Conservation (phyloP, 2,797 vertebrate species). For the Spinus pinus region DNA sequence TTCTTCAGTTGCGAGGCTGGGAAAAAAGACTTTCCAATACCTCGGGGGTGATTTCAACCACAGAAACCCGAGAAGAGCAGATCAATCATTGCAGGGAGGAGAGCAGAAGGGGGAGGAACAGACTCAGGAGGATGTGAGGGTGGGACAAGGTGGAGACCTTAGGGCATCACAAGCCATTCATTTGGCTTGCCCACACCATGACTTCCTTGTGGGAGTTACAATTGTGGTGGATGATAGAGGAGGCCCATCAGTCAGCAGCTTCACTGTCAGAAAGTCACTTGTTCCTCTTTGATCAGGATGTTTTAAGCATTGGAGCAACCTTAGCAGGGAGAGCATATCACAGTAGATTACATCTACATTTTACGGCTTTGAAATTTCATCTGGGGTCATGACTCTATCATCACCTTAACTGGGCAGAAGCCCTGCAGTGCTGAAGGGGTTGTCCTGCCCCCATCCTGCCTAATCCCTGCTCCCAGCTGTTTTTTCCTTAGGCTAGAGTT, state of each 20-base stretch:
- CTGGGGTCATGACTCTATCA: background rate
- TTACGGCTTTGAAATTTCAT: background rate
- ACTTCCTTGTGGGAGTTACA: background rate
- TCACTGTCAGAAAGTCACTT: background rate
- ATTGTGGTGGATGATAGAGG: background rate
- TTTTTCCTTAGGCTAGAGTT: background rate
- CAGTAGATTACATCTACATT: background rate
- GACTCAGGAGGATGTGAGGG: background rate
- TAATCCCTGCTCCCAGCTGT: background rate
- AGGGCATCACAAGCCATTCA: background rate
- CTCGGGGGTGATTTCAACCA: background rate
- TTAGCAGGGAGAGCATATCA: background rate
- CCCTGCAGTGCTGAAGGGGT: background rate
- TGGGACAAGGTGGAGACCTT: background rate
- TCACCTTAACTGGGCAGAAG: background rate
- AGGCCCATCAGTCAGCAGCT: background rate
- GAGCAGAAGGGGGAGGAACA: background rate
- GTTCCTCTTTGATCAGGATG: background rate
- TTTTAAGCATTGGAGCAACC: background rate
- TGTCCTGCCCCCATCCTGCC: background rate
- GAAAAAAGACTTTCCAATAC: background rate
- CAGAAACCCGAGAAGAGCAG: background rate
- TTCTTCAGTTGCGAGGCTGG: accelerated
- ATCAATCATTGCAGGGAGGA: accelerated
- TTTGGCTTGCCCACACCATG: background rate